Evolutionary conservation across 2,797 vertebrate genomes (phyloP).

Genomic region (Acrocephalus scirpaceus): DNA sequence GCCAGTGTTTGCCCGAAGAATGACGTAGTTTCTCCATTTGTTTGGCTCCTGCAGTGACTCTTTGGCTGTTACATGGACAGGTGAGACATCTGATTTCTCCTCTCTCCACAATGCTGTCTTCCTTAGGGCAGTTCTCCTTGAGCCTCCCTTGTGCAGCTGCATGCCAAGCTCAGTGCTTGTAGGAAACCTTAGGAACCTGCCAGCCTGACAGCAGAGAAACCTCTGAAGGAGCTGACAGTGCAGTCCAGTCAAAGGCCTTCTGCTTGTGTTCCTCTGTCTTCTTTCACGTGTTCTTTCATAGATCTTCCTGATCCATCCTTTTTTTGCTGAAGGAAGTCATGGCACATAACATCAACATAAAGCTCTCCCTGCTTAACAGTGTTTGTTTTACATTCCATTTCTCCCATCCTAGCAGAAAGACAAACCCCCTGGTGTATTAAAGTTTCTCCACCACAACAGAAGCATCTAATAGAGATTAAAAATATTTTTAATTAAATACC

Average conservation of each 20-base stretch:
- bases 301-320: background rate
- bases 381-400: background rate
- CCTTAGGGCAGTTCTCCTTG: background rate
- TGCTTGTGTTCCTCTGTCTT: background rate
- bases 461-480: background rate
- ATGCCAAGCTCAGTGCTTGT: background rate
- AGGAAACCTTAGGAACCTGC: background rate
- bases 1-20: conserved; percentile 22
- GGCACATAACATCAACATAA: background rate
- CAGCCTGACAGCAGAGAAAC: background rate
- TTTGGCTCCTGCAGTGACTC: background rate
- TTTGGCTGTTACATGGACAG: conserved; percentile 36
- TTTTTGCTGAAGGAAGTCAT: background rate
- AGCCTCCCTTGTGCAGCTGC: background rate
- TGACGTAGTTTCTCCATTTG: background rate
- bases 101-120: background rate
- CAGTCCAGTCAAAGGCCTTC: background rate
- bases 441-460: background rate
- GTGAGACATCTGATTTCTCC: background rate
- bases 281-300: fast-evolving
- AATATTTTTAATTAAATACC: background rate
- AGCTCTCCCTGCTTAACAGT: background rate
- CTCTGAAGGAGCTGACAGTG: background rate
- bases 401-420: background rate
- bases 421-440: background rate